These are phyloP conservation scores for Scaptomyza polygonia DNA, from an alignment of 2,888 invertebrate genomes.

Conservation along the genomic window DNA sequence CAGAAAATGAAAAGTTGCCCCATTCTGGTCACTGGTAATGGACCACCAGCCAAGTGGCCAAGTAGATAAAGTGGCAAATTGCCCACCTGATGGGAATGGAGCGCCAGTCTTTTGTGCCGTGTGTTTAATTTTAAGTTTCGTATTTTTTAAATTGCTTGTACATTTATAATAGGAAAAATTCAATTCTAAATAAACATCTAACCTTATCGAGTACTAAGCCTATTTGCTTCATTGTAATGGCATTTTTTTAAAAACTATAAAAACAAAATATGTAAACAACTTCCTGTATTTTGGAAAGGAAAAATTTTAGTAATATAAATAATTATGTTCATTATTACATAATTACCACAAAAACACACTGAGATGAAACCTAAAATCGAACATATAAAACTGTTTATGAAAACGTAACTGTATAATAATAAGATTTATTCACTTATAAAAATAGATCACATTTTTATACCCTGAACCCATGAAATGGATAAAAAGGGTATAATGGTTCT, in stretches of 20 bases:
- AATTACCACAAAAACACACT: background rate
- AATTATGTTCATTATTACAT: background rate
- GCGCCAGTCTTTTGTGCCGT: constrained; percentile 5
- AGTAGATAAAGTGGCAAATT: constrained; percentile 9
- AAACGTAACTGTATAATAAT: too few species aligned
- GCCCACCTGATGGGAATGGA: constrained; percentile 1
- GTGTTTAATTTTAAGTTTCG: constrained; percentile 16
- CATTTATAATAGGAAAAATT: constrained; percentile 24
- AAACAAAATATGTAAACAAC: background rate
- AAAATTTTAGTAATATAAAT: background rate
- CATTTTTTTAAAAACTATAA: background rate
- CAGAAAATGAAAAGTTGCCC: constrained; percentile 45
- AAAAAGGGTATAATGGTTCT: too few species aligned
- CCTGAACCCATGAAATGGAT: too few species aligned
- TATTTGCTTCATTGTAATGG: background rate
- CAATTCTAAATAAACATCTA: background rate
- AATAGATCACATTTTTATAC: too few species aligned
- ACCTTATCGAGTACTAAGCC: background rate
- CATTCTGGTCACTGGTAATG: constrained; percentile 35
- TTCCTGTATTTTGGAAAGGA: background rate
- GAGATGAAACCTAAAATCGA: background rate
- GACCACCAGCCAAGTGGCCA: constrained; percentile 36
- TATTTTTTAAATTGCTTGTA: constrained; percentile 22
- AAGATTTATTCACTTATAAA: too few species aligned
- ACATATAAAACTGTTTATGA: too few species aligned